phyloP scores from a whole-genome alignment of 2,797 vertebrate species.

The Acanthurus tractus region DNA sequence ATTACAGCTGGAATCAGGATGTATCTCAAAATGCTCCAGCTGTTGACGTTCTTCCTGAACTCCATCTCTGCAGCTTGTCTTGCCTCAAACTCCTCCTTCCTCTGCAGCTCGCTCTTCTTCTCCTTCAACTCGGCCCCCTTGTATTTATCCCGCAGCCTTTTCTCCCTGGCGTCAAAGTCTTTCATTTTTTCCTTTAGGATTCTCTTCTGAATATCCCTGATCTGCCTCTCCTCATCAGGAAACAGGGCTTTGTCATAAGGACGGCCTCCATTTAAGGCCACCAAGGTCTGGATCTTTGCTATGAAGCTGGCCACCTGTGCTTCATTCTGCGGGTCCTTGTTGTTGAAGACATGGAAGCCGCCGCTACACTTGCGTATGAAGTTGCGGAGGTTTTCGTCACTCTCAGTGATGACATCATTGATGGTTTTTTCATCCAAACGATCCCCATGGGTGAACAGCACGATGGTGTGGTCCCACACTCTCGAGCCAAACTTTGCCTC shows the following conservation, averaged over 20 bases:
- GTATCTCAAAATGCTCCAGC: too few species aligned
- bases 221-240: slow-evolving; percentile 56
- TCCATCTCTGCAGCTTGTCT: slow-evolving; percentile 57
- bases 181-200: slow-evolving; percentile 50
- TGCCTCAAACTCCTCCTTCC: slow-evolving; percentile 50
- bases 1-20: too few species aligned
- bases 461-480: slow-evolving; percentile 77
- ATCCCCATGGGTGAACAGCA: slow-evolving; percentile 77
- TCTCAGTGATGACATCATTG: slow-evolving; percentile 61
- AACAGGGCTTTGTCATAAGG: slow-evolving; percentile 52
- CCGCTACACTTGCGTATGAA: slow-evolving; percentile 76
- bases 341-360: slow-evolving; percentile 77
- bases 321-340: slow-evolving; percentile 54
- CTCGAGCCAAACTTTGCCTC: slow-evolving; percentile 67
- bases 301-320: slow-evolving; percentile 62
- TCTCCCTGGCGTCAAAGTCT: slow-evolving; percentile 44
- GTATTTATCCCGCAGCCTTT: background rate
- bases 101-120: slow-evolving; percentile 57
- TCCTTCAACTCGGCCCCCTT: slow-evolving; percentile 45
- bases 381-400: slow-evolving; percentile 62
- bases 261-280: slow-evolving; percentile 71
- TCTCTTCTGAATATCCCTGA: slow-evolving; percentile 59
- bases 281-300: slow-evolving; percentile 71
- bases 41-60: too few species aligned
- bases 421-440: slow-evolving; percentile 60